A percentile compares a stretch with the other conserved stretches of the same genome.
phyloP scores from a whole-genome alignment of 1,140 invertebrate species.

The Mizuhopecten yessoensis region DNA sequence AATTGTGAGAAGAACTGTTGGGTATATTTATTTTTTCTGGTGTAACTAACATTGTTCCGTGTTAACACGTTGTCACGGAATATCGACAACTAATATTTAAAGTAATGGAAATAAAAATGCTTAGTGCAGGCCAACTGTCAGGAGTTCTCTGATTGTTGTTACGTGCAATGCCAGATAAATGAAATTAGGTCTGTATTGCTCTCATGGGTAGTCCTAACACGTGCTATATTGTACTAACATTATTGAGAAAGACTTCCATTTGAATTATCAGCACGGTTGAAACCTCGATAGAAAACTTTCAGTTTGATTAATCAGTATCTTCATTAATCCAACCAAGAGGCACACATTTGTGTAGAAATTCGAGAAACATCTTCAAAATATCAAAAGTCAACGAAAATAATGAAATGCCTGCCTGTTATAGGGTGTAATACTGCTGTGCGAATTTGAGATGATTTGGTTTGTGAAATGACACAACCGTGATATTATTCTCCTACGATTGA shows the following conservation, averaged over 20 bases:
- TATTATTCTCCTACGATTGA: neutral
- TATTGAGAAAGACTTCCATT: slow-evolving; percentile 18
- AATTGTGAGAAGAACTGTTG: neutral
- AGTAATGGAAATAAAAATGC: slow-evolving; percentile 12
- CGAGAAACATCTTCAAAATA: slow-evolving; percentile 13
- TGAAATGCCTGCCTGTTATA: neutral
- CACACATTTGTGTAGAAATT: neutral
- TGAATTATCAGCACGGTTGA: slow-evolving; percentile 4
- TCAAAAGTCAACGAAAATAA: neutral
- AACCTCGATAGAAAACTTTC: neutral
- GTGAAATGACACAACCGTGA: neutral
- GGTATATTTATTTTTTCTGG: neutral
- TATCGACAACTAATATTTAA: neutral
- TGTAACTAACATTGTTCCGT: neutral
- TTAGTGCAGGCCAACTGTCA: slow-evolving; percentile 19
- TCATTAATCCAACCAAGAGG: slow-evolving; percentile 38
- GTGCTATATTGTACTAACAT: neutral
- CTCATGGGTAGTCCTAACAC: neutral
- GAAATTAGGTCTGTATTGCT: neutral
- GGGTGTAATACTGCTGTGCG: neutral
- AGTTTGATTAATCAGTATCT: neutral
- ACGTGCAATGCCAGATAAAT: neutral
- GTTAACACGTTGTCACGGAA: neutral
- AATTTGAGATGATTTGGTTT: neutral
- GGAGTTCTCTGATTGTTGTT: neutral